Evolutionary conservation across 2,797 vertebrate species (phyloP).

Genomic region (Denticeps clupeoides): DNA sequence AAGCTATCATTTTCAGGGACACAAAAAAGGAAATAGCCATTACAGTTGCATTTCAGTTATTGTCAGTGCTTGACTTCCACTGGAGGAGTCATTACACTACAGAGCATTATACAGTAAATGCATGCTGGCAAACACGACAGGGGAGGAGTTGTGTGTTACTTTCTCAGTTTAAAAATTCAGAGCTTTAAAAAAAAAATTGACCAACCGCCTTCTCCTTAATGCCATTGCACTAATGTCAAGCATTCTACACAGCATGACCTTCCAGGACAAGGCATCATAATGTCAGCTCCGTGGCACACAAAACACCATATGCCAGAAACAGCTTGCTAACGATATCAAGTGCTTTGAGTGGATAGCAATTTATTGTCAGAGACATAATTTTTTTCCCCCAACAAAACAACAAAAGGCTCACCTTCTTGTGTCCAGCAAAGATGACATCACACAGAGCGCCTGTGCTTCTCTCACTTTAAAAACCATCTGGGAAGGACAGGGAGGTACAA

Average conservation of each 20-base stretch:
- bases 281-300: background rate
- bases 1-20: conserved; percentile 39
- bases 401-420: conserved; percentile 26
- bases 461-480: conserved; percentile 42
- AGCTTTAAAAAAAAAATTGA: too few relatives aligned
- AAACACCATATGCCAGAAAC: background rate
- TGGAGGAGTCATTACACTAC: too few relatives aligned
- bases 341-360: conserved; percentile 7
- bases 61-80: too few relatives aligned
- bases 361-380: background rate
- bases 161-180: too few relatives aligned
- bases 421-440: conserved; percentile 29
- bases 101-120: too few relatives aligned
- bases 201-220: background rate
- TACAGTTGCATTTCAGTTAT: too few relatives aligned
- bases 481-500: conserved; percentile 38
- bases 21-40: too few relatives aligned
- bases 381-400: background rate
- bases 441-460: conserved; percentile 49
- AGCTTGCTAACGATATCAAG: background rate
- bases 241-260: conserved; percentile 19
- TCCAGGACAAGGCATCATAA: conserved; percentile 31
- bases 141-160: too few relatives aligned
- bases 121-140: conserved; percentile 52
- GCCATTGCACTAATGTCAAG: background rate